Evolutionary conservation across 2,888 invertebrate genomes (phyloP), one percentile per base, ranked within the genome.

Genomic region (Ganaspis brasiliensis): DNA sequence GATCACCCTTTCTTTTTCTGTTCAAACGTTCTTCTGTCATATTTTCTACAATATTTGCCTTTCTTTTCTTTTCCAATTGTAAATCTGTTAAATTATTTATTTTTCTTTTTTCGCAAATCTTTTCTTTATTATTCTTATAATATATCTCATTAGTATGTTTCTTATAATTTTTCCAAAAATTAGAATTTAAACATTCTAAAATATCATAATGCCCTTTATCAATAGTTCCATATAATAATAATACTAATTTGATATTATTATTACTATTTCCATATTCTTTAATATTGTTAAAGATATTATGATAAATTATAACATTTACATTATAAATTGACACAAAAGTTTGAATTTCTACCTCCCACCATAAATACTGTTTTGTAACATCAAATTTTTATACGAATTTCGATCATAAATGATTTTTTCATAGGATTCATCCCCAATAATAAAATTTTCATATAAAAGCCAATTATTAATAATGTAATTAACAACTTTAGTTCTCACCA

Each of bases 141-240:
- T 31, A 31, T 6, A 31, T 31, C 31, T 31, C 6, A 31, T 31
- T 31, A 31, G 31, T 4, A 31, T 31, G 31, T 31, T 49, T 71
- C 45, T 49, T 71, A 21, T n/a, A 45, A 21, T 49, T 24, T 8
- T 19, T 8, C 31, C 8, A 14, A 49, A 49, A 71, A 21, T 45
- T 45, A 14, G 14, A 0, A 24, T 71, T 71, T n/a, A 31, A 19
- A 19, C 24, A 71, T 10, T 71, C 49, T 26, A 71, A 52, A 24
- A 71, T 71, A 49, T 71, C 71, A 49, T 49, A 71, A 71, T 71
- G 71, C n/a, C 71, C 71, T 14, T 71, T 21, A 49, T 71, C 71
- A 16, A 49, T 49, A 8, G 0, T 45, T 49, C 71, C 71, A 45
- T 19, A 49, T 49, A 71, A 49, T 12, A 21, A 21, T 24, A 71